Conservation (phyloP, 2,113 vertebrate genomes). For the Dasyprocta punctata region DNA sequence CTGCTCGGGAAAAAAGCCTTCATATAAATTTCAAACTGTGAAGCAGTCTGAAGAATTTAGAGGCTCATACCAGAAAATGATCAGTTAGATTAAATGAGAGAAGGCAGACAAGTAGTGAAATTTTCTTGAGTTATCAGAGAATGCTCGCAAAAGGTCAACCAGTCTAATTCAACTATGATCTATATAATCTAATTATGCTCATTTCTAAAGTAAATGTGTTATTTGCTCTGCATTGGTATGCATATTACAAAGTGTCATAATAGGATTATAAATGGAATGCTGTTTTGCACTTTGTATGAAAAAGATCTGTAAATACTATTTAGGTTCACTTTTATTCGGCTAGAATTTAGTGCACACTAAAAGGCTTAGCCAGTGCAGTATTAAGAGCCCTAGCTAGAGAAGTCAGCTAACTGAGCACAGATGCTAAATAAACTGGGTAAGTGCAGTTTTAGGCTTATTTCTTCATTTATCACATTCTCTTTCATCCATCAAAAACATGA, state of each 20-base stretch:
- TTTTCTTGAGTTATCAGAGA: constrained; percentile 70
- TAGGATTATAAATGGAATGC: constrained; percentile 74
- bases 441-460: constrained; percentile 54
- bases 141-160: constrained; percentile 75
- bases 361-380: constrained; percentile 66
- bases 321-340: constrained; percentile 62
- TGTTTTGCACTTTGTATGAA: constrained; percentile 70
- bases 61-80: constrained; percentile 26
- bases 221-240: constrained; percentile 70
- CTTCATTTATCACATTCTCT: constrained; percentile 44
- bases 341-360: constrained; percentile 63
- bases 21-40: constrained; percentile 20
- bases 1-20: neutral
- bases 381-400: constrained; percentile 64
- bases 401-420: constrained; percentile 63
- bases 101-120: constrained; percentile 72
- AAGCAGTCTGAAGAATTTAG: constrained; percentile 59
- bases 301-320: constrained; percentile 75
- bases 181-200: constrained; percentile 78
- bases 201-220: constrained; percentile 73
- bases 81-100: constrained; percentile 66
- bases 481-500: constrained; percentile 46
- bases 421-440: constrained; percentile 49
- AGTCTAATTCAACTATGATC: constrained; percentile 59
- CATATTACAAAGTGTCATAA: constrained; percentile 68